phyloP scores from a whole-genome alignment of 2,888 invertebrate species.

The Pedicia rivosa region DNA sequence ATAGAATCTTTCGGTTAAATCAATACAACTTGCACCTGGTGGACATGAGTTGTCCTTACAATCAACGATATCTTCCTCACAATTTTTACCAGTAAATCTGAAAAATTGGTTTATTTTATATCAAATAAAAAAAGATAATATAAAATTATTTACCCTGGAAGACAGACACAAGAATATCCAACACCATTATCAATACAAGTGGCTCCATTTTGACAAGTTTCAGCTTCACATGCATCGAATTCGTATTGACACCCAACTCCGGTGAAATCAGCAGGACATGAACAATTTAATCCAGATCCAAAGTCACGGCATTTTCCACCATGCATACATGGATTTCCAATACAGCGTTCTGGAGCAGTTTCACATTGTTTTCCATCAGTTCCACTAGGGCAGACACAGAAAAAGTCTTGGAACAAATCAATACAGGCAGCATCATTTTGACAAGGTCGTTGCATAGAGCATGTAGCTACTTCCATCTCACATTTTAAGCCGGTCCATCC shows the following conservation, averaged over 20 bases:
- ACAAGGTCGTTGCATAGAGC: slow-evolving; percentile 64
- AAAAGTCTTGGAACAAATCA: slow-evolving; percentile 60
- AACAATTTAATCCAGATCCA: slow-evolving; percentile 87
- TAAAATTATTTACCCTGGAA: slow-evolving; percentile 39
- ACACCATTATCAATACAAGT: slow-evolving; percentile 75
- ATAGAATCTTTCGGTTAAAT: slow-evolving; percentile 77
- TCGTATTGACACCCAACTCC: slow-evolving; percentile 89
- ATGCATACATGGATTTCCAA: slow-evolving; percentile 72
- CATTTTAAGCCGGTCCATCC: slow-evolving; percentile 82
- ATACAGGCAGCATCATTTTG: slow-evolving; percentile 87
- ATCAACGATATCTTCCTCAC: slow-evolving; percentile 79
- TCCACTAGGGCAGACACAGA: slow-evolving; percentile 65
- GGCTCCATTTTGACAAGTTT: slow-evolving; percentile 86
- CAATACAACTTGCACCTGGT: slow-evolving; percentile 83
- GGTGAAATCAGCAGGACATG: slow-evolving; percentile 71
- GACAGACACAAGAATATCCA: slow-evolving; percentile 74
- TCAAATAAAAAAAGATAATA: not conserved
- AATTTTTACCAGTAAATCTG: slow-evolving; percentile 54
- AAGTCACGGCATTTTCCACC: slow-evolving; percentile 91
- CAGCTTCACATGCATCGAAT: slow-evolving; percentile 79
- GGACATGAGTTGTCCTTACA: slow-evolving; percentile 91
- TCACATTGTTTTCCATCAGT: slow-evolving; percentile 96
- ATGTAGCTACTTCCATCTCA: slow-evolving; percentile 76
- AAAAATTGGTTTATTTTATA: slow-evolving; percentile 2
- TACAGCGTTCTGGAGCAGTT: slow-evolving; percentile 75